A percentile compares a stretch with the other conserved stretches of the same genome.
phyloP scores from a whole-genome alignment of 2,888 invertebrate species.

The Cosmia trapezina region DNA sequence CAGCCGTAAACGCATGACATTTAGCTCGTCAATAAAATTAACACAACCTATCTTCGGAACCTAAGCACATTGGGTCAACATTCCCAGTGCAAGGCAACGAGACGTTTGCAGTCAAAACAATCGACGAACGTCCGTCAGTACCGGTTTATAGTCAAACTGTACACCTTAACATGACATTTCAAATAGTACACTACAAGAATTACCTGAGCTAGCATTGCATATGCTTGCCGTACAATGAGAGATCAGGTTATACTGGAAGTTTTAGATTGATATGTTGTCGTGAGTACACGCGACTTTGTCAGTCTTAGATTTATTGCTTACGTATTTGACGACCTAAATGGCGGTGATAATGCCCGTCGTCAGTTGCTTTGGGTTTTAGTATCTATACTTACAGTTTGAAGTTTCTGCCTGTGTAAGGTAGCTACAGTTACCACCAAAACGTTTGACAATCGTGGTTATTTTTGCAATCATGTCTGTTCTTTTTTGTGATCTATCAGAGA shows the following conservation, averaged over 20 bases:
- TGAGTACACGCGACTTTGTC: conserved; percentile 53
- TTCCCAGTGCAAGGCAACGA: conserved; percentile 54
- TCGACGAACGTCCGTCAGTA: conserved; percentile 63
- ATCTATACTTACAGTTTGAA: conserved; percentile 7
- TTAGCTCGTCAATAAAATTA: conserved; percentile 35
- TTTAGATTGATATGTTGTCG: background rate
- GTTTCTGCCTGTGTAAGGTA: background rate
- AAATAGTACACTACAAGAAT: background rate
- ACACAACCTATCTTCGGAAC: conserved; percentile 5
- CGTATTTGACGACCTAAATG: conserved; percentile 60
- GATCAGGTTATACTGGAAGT: background rate
- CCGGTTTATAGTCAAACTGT: conserved; percentile 51
- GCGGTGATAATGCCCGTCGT: conserved; percentile 13
- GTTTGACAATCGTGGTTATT: background rate
- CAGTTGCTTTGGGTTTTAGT: conserved; percentile 22
- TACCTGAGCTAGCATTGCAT: background rate
- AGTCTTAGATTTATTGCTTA: conserved; percentile 63
- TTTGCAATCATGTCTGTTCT: background rate
- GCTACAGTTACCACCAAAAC: no score
- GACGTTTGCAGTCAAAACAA: conserved; percentile 77
- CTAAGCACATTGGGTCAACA: conserved; percentile 41
- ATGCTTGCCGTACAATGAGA: background rate
- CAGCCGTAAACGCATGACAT: conserved; percentile 11
- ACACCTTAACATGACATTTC: conserved; percentile 1
- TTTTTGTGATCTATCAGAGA: background rate